These are phyloP conservation scores for Dermatemys mawii DNA, from an alignment of 2,113 vertebrate species.

Conservation along the genomic window DNA sequence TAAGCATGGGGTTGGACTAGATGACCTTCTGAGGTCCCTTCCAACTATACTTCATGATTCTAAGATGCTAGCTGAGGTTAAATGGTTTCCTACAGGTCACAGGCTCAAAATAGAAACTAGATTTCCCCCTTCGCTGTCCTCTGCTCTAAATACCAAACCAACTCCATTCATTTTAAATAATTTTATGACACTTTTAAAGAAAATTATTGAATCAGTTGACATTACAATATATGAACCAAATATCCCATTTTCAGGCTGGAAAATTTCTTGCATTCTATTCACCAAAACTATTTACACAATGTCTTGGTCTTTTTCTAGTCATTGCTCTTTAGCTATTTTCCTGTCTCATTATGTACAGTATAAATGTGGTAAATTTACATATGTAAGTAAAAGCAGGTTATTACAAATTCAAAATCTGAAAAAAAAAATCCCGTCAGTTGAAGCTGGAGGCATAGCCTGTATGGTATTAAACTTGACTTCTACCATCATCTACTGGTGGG, in stretches of 20 bases:
- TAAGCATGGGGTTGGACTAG: too few relatives aligned
- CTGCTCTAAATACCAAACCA: neutral
- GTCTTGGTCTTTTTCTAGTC: neutral
- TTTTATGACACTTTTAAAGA: neutral
- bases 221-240: neutral
- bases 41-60: too few relatives aligned
- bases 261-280: neutral
- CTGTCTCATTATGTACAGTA: neutral
- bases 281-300: neutral
- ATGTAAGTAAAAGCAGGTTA: neutral
- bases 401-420: neutral
- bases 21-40: too few relatives aligned
- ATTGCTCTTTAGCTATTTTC: neutral
- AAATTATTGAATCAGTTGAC: neutral
- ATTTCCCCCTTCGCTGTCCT: neutral
- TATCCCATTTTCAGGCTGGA: neutral
- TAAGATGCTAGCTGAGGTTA: neutral
- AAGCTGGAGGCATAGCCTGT: neutral
- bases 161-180: neutral
- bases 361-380: neutral
- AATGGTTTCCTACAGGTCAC: neutral
- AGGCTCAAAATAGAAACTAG: neutral
- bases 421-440: neutral
- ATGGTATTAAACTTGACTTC: neutral
- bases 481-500: neutral